Conservation (phyloP, 2,797 vertebrate species). For the Balearica regulorum region DNA sequence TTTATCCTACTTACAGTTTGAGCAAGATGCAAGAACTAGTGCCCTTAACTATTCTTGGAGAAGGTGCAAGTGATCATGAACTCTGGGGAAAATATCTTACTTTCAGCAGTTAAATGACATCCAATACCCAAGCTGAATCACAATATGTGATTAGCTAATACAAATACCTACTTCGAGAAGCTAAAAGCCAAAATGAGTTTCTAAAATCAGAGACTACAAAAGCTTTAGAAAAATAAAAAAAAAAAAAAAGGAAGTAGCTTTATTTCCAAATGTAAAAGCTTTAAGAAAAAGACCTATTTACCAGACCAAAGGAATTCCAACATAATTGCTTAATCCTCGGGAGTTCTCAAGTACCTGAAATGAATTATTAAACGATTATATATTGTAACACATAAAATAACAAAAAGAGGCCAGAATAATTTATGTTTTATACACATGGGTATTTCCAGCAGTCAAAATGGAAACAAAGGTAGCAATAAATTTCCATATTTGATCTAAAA, state of each 20-base stretch:
- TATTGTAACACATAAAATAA: not conserved
- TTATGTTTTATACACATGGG: not conserved
- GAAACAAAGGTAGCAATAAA: not conserved
- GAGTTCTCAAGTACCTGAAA: not conserved
- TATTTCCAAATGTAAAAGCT: not conserved
- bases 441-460: not conserved
- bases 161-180: not conserved
- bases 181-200: not conserved
- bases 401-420: not conserved
- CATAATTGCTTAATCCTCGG: not conserved
- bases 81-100: not conserved
- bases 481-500: not conserved
- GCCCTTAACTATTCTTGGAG: not conserved
- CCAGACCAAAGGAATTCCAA: not conserved
- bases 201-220: not conserved
- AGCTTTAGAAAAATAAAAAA: not conserved
- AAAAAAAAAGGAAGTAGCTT: not conserved
- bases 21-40: not conserved
- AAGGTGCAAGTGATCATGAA: not conserved
- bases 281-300: not conserved
- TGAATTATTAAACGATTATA: not conserved
- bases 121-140: not conserved
- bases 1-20: not conserved
- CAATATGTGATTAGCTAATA: not conserved
- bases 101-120: not conserved